phyloP scores from a whole-genome alignment of 2,113 vertebrate genomes.

The Puntigrus tetrazona region DNA sequence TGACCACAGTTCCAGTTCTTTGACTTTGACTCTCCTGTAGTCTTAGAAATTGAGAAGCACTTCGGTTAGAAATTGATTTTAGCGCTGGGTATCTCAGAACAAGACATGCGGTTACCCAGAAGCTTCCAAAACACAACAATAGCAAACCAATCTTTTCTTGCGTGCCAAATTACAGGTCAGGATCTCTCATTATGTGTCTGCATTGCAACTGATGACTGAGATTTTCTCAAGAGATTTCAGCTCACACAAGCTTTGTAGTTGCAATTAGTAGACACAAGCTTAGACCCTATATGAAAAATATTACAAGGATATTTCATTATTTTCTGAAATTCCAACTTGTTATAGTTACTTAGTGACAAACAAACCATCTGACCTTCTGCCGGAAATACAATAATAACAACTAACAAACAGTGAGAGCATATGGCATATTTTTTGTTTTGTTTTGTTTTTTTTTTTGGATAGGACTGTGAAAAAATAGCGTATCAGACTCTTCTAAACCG shows the following conservation, averaged over 20 bases:
- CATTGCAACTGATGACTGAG: background rate
- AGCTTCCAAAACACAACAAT: constrained; percentile 8
- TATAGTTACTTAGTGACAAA: background rate
- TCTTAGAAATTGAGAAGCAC: background rate
- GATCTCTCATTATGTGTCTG: background rate
- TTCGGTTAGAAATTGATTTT: constrained; percentile 18
- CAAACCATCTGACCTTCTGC: background rate
- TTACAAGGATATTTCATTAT: background rate
- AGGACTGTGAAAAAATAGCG: background rate
- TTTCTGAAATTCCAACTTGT: background rate
- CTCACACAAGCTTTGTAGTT: background rate
- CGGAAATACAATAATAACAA: background rate
- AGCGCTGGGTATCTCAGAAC: background rate
- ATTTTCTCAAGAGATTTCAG: background rate
- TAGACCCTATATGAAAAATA: background rate
- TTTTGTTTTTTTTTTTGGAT: too few relatives aligned
- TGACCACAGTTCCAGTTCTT: background rate
- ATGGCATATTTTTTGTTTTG: background rate
- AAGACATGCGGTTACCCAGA: background rate
- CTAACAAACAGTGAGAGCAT: background rate
- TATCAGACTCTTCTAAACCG: background rate
- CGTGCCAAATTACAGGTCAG: background rate
- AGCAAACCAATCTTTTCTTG: background rate
- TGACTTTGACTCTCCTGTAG: background rate
- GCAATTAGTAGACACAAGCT: background rate